Conservation (phyloP, 2,888 invertebrate species). For the Ariolimax columbianus region DNA sequence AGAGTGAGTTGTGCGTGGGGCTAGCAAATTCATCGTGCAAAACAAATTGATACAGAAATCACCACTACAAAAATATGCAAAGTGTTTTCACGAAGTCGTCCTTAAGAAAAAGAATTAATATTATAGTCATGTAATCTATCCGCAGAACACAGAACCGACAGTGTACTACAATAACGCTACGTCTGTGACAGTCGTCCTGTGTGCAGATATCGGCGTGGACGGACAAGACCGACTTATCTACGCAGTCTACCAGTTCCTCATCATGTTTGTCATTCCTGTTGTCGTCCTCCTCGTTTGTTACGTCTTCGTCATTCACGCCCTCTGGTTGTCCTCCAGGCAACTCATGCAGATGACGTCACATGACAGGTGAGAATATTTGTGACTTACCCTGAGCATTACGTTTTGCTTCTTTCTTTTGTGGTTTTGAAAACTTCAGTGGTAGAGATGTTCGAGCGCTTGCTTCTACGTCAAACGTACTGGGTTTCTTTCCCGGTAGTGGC, state of each 20-base stretch:
- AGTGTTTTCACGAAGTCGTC: too few relatives aligned
- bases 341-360: slow-evolving; percentile 74
- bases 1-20: too few relatives aligned
- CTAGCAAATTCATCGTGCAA: too few relatives aligned
- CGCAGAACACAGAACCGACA: slow-evolving; percentile 65
- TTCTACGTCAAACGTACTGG: too few relatives aligned
- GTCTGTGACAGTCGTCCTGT: slow-evolving; percentile 62
- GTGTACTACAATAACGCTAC: slow-evolving; percentile 69
- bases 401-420: too few relatives aligned
- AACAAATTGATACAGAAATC: too few relatives aligned
- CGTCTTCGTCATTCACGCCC: slow-evolving; percentile 78
- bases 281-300: slow-evolving; percentile 79
- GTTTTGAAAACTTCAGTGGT: too few relatives aligned
- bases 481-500: too few relatives aligned
- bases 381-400: too few relatives aligned
- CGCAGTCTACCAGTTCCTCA: slow-evolving; percentile 77
- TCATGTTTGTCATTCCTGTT: slow-evolving; percentile 78
- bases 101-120: too few relatives aligned
- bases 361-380: slow-evolving; percentile 47
- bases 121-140: background rate
- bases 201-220: slow-evolving; percentile 63
- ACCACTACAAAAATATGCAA: too few relatives aligned
- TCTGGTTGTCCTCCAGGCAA: slow-evolving; percentile 79
- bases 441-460: too few relatives aligned
- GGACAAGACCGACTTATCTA: slow-evolving; percentile 63